Percentiles rank a stretch among this genome's conserved stretches.
phyloP scores from a whole-genome alignment of 1,140 invertebrate genomes.

The Elysia chlorotica region DNA sequence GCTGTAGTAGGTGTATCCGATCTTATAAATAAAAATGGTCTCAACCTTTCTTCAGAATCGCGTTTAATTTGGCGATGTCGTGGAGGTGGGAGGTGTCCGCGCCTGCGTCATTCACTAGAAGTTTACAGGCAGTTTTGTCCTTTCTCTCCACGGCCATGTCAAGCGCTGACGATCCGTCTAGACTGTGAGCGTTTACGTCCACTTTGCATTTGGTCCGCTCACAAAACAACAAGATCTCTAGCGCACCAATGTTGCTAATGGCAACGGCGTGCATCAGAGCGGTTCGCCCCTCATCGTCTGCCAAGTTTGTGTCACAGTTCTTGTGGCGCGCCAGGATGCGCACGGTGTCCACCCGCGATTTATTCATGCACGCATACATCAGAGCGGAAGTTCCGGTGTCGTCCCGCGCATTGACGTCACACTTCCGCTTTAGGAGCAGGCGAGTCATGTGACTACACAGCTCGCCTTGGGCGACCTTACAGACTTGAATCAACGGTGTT shows the following conservation, averaged over 20 bases:
- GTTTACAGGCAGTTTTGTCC: slow-evolving; percentile 25
- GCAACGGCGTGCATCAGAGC: slow-evolving; percentile 33
- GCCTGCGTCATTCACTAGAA: slow-evolving; percentile 25
- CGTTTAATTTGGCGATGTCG: not conserved
- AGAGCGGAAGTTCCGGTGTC: slow-evolving; percentile 87
- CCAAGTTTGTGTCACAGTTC: slow-evolving; percentile 80
- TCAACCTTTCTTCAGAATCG: no score
- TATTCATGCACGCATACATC: slow-evolving; percentile 91
- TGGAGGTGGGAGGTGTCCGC: slow-evolving; percentile 20
- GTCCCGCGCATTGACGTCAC: slow-evolving; percentile 87
- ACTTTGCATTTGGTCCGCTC: slow-evolving; percentile 10
- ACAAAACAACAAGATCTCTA: slow-evolving; percentile 17
- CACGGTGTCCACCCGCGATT: slow-evolving; percentile 77
- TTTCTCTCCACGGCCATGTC: slow-evolving; percentile 31
- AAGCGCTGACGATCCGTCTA: slow-evolving; percentile 17
- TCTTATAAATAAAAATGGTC: no score
- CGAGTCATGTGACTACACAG: slow-evolving; percentile 33
- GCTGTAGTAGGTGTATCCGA: no score
- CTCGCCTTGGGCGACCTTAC: slow-evolving; percentile 27
- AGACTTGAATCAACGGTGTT: slow-evolving; percentile 33
- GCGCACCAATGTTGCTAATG: slow-evolving; percentile 20
- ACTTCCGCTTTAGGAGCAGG: slow-evolving; percentile 65
- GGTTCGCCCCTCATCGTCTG: slow-evolving; percentile 69
- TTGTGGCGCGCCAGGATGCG: slow-evolving; percentile 75
- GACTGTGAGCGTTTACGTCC: slow-evolving; percentile 26